A percentile compares a stretch with the other conserved stretches of the same genome.
Conservation (phyloP, 1,140 invertebrate genomes). For the Macrobrachium rosenbergii region DNA sequence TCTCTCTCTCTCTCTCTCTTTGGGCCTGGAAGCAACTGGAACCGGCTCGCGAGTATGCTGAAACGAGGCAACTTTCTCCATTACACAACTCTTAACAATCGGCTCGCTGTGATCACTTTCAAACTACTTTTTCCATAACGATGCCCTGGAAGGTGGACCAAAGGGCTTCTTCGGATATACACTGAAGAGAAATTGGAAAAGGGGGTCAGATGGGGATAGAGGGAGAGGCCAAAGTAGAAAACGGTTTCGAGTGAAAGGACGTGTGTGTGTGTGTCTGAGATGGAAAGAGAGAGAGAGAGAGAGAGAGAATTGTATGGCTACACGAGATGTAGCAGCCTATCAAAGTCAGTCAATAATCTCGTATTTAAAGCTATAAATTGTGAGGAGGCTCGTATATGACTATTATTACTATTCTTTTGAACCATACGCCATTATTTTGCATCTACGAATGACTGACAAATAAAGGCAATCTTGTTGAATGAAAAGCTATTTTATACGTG, state of each 20-base stretch:
- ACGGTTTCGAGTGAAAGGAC: not conserved
- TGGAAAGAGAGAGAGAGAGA: slow-evolving; percentile 4
- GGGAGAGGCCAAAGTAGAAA: not conserved
- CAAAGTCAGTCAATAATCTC: not conserved
- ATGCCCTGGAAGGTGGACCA: slow-evolving; percentile 12
- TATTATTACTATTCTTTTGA: too few relatives aligned
- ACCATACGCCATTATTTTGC: too few relatives aligned
- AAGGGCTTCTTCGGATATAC: not conserved
- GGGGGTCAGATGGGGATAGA: not conserved
- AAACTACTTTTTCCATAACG: slow-evolving; percentile 45
- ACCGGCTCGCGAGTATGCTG: not conserved
- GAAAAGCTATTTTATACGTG: too few relatives aligned
- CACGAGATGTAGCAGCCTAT: not conserved
- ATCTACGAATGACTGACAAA: too few relatives aligned
- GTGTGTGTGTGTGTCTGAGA: not conserved
- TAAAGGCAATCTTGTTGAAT: too few relatives aligned
- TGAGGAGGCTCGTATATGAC: too few relatives aligned
- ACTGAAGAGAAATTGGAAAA: not conserved
- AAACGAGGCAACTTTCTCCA: slow-evolving; percentile 35
- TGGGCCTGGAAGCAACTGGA: not conserved
- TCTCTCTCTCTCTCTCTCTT: too few relatives aligned
- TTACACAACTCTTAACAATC: slow-evolving; percentile 51
- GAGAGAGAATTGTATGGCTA: slow-evolving; percentile 1
- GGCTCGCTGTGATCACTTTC: slow-evolving; percentile 41
- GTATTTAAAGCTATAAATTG: too few relatives aligned